Evolutionary conservation across 2,888 invertebrate species (phyloP).

Genomic region (Harmothoe impar): DNA sequence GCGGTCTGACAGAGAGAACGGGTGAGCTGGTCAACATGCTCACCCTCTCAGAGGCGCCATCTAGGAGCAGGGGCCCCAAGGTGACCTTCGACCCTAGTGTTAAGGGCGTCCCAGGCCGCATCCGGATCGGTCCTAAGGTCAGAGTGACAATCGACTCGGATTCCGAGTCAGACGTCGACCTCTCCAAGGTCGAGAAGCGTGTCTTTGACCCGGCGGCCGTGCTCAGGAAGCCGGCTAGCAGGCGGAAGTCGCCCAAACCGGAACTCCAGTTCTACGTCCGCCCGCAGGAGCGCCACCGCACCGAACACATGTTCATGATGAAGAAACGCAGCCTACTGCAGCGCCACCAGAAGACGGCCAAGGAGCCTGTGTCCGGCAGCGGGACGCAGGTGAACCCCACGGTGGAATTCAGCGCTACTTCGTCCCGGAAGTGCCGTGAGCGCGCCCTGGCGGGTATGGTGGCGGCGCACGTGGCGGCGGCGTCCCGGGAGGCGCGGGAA

Average conservation of each 20-base stretch:
- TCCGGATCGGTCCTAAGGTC: not conserved
- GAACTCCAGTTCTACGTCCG: slow-evolving; percentile 37
- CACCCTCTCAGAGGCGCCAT: slow-evolving; percentile 18
- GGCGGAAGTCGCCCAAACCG: not conserved
- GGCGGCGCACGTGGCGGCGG: not conserved
- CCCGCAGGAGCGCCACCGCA: slow-evolving; percentile 38
- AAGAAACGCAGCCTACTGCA: not conserved
- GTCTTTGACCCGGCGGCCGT: not conserved
- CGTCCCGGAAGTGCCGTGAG: not conserved
- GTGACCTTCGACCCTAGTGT: slow-evolving; percentile 12
- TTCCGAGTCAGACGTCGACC: slow-evolving; percentile 43
- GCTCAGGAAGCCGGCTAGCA: not conserved
- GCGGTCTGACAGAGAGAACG: not conserved
- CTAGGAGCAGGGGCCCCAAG: not conserved
- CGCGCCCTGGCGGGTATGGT: slow-evolving; percentile 26
- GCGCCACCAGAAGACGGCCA: slow-evolving; percentile 25
- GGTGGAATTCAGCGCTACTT: not conserved
- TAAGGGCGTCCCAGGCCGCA: not conserved
- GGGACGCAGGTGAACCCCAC: not conserved
- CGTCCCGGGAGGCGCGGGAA: not conserved
- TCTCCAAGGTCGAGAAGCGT: slow-evolving; percentile 14
- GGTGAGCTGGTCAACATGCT: not conserved
- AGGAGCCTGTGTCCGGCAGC: not conserved
- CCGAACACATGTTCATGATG: slow-evolving; percentile 22
- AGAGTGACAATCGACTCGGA: slow-evolving; percentile 13